Percentiles rank a stretch among this genome's conserved stretches.
These are phyloP conservation scores for Osmerus mordax DNA, from an alignment of 2,113 vertebrate species.

Conservation along the genomic window DNA sequence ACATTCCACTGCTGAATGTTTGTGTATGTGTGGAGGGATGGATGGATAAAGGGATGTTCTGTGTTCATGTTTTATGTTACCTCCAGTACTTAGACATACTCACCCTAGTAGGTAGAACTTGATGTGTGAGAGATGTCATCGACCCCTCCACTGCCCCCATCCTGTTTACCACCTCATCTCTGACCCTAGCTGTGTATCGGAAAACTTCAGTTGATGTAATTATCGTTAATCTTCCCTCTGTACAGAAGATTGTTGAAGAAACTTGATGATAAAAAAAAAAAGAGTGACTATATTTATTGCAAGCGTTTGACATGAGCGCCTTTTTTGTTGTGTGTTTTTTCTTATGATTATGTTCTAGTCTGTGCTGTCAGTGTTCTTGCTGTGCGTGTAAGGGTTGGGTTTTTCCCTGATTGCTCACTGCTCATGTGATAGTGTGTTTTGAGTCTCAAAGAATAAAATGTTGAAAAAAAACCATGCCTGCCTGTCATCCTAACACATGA, in stretches of 20 bases:
- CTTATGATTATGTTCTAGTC: constrained; percentile 54
- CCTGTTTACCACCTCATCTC: constrained; percentile 61
- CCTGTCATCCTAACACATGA: constrained; percentile 23
- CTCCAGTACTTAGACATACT: constrained; percentile 9
- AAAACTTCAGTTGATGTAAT: constrained; percentile 63
- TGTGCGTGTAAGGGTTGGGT: constrained; percentile 51
- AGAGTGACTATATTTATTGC: constrained; percentile 73
- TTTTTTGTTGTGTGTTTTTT: constrained; percentile 31
- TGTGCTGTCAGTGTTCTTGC: constrained; percentile 62
- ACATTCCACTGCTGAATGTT: constrained; percentile 67
- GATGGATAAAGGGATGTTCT: constrained; percentile 66
- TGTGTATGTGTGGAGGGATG: constrained; percentile 43
- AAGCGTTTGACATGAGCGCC: constrained; percentile 54
- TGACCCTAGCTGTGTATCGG: constrained; percentile 46
- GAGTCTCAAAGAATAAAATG: constrained; percentile 66
- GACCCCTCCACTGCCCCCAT: constrained; percentile 39
- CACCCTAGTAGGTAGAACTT: too few relatives aligned
- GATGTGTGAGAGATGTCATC: constrained; percentile 34
- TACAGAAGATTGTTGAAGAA: constrained; percentile 72
- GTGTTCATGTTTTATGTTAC: constrained; percentile 57
- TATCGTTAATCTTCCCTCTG: constrained; percentile 68
- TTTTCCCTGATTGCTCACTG: constrained; percentile 49
- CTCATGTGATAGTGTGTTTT: constrained; percentile 52
- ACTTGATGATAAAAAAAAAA: constrained; percentile 58
- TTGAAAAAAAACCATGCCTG: constrained; percentile 14